phyloP scores from a whole-genome alignment of 2,113 vertebrate genomes.

The Lampris megalopsis region DNA sequence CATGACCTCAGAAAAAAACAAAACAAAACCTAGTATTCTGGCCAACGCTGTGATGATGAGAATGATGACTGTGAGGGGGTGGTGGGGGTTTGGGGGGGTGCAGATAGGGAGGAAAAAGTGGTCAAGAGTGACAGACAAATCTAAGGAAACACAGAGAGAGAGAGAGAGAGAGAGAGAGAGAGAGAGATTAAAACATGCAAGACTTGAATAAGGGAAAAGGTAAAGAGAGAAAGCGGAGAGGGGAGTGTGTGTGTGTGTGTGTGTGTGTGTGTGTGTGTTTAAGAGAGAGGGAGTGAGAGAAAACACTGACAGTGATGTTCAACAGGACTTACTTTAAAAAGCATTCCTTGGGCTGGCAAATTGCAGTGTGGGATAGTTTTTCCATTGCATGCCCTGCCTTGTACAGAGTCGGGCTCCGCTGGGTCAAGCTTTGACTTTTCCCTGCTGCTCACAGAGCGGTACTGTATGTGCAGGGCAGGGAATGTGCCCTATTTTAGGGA shows the following conservation, averaged over 20 bases:
- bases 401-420: slow-evolving; percentile 11
- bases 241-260: too few species aligned
- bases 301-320: background rate
- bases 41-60: background rate
- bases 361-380: slow-evolving; percentile 38
- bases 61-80: background rate
- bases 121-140: background rate
- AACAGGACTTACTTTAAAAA: slow-evolving; percentile 11
- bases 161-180: background rate
- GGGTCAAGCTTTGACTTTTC: slow-evolving; percentile 13
- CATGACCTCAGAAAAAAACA: slow-evolving; percentile 29
- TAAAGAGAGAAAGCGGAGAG: too few species aligned
- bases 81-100: background rate
- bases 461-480: background rate
- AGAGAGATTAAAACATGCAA: background rate
- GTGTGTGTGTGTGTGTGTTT: too few species aligned
- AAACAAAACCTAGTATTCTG: slow-evolving; percentile 15
- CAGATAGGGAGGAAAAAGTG: background rate
- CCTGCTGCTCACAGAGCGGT: background rate
- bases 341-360: slow-evolving; percentile 38
- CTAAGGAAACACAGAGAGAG: background rate
- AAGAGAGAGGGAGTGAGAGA: background rate
- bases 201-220: too few species aligned
- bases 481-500: background rate
- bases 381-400: slow-evolving; percentile 32